A percentile compares a stretch with the other conserved stretches of the same genome.
phyloP scores from a whole-genome alignment of 1,140 invertebrate genomes.

The Philotrypesis tridentata region DNA sequence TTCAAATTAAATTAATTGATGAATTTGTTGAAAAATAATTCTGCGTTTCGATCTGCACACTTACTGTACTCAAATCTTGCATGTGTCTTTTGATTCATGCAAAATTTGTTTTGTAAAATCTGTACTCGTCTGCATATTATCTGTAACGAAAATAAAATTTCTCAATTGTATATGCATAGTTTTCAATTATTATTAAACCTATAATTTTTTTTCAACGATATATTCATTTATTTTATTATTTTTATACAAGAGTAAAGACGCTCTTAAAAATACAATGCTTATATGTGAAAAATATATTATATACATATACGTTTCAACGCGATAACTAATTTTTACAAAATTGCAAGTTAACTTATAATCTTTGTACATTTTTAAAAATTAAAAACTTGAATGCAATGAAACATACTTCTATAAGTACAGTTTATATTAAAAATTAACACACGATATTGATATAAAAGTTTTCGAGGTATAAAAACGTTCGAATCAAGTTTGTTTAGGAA shows the following conservation, averaged over 20 bases:
- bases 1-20: neutral
- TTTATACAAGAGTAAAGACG: conserved; percentile 8
- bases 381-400: conserved; percentile 5
- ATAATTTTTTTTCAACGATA: neutral
- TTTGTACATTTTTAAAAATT: neutral
- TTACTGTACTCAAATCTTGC: neutral
- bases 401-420: conserved; percentile 25
- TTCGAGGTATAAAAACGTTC: neutral
- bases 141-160: conserved; percentile 48
- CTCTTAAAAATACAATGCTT: conserved; percentile 18
- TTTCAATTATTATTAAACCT: neutral
- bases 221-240: conserved; percentile 36
- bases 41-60: conserved; percentile 12
- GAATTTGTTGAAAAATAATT: conserved; percentile 19
- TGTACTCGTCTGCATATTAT: conserved; percentile 43
- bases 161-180: conserved; percentile 6
- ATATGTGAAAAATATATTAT: conserved; percentile 11
- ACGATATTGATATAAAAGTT: conserved; percentile 6
- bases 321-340: conserved; percentile 18
- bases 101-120: conserved; percentile 48
- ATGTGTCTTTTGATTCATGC: conserved; percentile 23
- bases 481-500: neutral
- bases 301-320: conserved; percentile 19
- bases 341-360: neutral
- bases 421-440: conserved; percentile 19